phyloP scores from a whole-genome alignment of 2,797 vertebrate genomes.

The Trichosurus vulpecula region DNA sequence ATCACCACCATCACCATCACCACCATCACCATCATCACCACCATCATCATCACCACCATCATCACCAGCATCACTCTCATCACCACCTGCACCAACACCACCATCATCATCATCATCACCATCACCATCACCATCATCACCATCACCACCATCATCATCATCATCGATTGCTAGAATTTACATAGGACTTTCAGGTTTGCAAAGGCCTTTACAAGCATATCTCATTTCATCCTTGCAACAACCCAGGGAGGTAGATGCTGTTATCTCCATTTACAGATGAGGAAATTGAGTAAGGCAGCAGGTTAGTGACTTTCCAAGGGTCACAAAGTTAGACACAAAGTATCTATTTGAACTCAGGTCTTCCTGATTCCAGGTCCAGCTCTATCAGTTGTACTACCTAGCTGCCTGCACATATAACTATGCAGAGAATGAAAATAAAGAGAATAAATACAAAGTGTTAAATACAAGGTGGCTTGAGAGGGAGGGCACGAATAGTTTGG shows the following conservation, averaged over 20 bases:
- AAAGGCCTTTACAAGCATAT: background rate
- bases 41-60: too few relatives aligned
- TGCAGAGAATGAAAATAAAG: background rate
- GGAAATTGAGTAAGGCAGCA: background rate
- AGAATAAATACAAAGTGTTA: background rate
- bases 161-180: background rate
- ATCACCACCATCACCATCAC: too few relatives aligned
- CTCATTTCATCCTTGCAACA: background rate
- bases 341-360: background rate
- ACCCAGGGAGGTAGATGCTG: background rate
- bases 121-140: too few relatives aligned
- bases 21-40: too few relatives aligned
- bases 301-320: background rate
- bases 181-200: background rate
- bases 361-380: background rate
- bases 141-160: too few relatives aligned
- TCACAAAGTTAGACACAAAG: background rate
- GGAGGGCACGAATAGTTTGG: background rate
- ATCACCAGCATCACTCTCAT: too few relatives aligned
- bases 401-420: too few relatives aligned
- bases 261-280: background rate
- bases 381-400: background rate
- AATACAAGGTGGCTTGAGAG: background rate
- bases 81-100: too few relatives aligned
- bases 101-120: too few relatives aligned